These are phyloP conservation scores for Episyrphus balteatus DNA, from an alignment of 1,140 invertebrate species.

Conservation along the genomic window DNA sequence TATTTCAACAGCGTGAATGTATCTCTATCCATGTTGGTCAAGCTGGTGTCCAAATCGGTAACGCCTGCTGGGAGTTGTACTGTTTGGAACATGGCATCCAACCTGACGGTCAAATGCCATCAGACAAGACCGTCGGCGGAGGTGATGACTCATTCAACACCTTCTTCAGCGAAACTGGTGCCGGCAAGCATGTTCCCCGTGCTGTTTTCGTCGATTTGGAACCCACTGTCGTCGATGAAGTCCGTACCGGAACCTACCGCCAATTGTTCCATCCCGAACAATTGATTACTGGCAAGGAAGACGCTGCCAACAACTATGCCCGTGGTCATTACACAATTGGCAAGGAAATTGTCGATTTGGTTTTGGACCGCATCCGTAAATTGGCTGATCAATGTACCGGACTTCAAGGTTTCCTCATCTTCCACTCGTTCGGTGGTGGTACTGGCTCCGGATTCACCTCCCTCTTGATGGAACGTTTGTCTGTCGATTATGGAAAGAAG, in stretches of 20 bases:
- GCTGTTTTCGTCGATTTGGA: constrained; percentile 81
- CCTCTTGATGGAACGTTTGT: constrained; percentile 77
- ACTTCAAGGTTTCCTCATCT: constrained; percentile 78
- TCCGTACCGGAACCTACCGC: constrained; percentile 70
- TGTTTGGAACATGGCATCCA: constrained; percentile 70
- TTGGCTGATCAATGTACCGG: constrained; percentile 79
- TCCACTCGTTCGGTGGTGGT: constrained; percentile 81
- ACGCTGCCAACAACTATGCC: constrained; percentile 82
- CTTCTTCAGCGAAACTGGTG: constrained; percentile 79
- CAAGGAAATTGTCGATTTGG: constrained; percentile 74
- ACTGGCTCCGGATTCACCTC: constrained; percentile 83
- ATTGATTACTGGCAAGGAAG: constrained; percentile 76
- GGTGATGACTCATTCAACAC: constrained; percentile 72
- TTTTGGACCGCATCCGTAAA: constrained; percentile 67
- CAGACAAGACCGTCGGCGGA: constrained; percentile 56
- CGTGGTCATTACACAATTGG: constrained; percentile 86
- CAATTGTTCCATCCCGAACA: constrained; percentile 80
- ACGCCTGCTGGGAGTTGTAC: constrained; percentile 53
- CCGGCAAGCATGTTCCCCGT: constrained; percentile 75
- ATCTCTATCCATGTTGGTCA: constrained; percentile 64
- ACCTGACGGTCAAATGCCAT: constrained; percentile 60
- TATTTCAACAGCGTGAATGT: constrained; percentile 44
- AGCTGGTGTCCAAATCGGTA: constrained; percentile 65
- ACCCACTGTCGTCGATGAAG: constrained; percentile 80
- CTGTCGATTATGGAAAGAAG: constrained; percentile 81